phyloP scores from a whole-genome alignment of 2,797 vertebrate species.

The Enteromius anoplus region DNA sequence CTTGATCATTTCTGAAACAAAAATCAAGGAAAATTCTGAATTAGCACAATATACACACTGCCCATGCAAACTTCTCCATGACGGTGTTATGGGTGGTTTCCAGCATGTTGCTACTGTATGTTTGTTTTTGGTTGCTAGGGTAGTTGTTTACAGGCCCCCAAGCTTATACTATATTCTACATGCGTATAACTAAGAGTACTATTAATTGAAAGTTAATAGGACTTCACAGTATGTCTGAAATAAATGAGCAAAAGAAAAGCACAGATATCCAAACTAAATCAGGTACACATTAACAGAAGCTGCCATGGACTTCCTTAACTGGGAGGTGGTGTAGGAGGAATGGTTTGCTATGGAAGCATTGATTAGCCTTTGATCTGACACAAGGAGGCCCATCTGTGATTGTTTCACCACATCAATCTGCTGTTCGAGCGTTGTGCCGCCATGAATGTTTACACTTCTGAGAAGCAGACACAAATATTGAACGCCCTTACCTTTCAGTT shows the following conservation, averaged over 20 bases:
- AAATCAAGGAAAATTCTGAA: background rate
- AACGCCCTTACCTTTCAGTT: slow-evolving; percentile 64
- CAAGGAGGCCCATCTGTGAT: slow-evolving; percentile 42
- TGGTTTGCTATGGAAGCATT: slow-evolving; percentile 34
- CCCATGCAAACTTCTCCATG: background rate
- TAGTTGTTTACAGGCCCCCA: background rate
- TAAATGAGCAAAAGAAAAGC: background rate
- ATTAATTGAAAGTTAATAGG: background rate
- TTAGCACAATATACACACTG: background rate
- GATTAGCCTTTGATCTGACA: slow-evolving; percentile 51
- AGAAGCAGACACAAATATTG: slow-evolving; percentile 77
- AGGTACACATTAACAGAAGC: slow-evolving; percentile 29
- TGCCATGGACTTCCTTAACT: slow-evolving; percentile 28
- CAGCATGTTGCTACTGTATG: background rate
- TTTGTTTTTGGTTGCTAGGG: slow-evolving; percentile 8
- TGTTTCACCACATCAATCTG: slow-evolving; percentile 52
- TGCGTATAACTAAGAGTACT: too few species aligned
- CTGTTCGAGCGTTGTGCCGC: slow-evolving; percentile 17
- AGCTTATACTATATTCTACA: background rate
- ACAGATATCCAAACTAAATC: background rate
- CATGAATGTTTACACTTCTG: slow-evolving; percentile 71
- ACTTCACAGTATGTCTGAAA: background rate
- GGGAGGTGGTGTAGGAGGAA: slow-evolving; percentile 36
- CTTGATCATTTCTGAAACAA: background rate
- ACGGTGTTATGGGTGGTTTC: background rate